Evolutionary conservation across 2,888 invertebrate species (phyloP).

Genomic region (Epirrhoe tristata): DNA sequence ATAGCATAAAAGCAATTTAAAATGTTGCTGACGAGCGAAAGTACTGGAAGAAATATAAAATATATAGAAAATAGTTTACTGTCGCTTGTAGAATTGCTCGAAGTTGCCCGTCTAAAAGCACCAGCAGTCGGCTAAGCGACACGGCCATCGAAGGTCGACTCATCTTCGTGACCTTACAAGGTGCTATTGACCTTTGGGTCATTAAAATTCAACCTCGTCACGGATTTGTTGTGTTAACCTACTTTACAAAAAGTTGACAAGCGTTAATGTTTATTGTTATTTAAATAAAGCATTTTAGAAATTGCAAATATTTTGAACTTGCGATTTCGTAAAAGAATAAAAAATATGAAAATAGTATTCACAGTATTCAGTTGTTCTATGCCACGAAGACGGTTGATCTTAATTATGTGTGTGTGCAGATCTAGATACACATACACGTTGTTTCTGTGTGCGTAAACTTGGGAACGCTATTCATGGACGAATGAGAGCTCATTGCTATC

Average conservation of each 20-base stretch:
- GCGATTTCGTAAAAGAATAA: not conserved
- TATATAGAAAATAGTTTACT: too few relatives aligned
- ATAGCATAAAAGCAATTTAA: too few relatives aligned
- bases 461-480: too few relatives aligned
- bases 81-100: not conserved
- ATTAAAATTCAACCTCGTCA: slow-evolving; percentile 45
- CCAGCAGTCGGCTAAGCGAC: slow-evolving; percentile 4
- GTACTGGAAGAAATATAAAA: too few relatives aligned
- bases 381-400: too few relatives aligned
- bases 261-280: slow-evolving; percentile 9
- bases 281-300: not conserved
- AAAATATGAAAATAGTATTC: too few relatives aligned
- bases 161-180: slow-evolving; percentile 39
- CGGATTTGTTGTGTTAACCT: slow-evolving; percentile 34
- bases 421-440: too few relatives aligned
- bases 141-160: slow-evolving; percentile 26
- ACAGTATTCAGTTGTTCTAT: too few relatives aligned
- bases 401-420: too few relatives aligned
- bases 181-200: slow-evolving; percentile 47
- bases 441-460: too few relatives aligned
- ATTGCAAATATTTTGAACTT: slow-evolving; percentile 12
- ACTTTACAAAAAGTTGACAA: slow-evolving; percentile 33
- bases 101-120: not conserved
- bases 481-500: too few relatives aligned
- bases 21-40: too few relatives aligned